phyloP scores from a whole-genome alignment of 2,797 vertebrate genomes.

The Acridotheres tristis region DNA sequence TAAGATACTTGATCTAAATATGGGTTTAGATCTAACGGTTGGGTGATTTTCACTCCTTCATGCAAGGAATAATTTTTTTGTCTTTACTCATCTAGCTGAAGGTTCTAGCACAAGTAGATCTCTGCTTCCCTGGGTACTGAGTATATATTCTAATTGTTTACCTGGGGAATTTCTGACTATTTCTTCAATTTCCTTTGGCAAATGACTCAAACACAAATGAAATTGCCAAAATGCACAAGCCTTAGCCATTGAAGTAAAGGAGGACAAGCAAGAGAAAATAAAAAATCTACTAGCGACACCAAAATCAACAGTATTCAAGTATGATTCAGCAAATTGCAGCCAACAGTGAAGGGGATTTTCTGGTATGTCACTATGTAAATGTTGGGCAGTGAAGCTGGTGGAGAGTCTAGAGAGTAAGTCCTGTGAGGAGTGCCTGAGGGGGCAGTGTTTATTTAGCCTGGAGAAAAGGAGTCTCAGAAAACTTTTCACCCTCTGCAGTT shows the following conservation, averaged over 20 bases:
- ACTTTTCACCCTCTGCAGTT: not conserved
- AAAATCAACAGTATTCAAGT: not conserved
- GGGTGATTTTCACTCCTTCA: not conserved
- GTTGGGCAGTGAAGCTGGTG: not conserved
- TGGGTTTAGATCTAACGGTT: fast-evolving
- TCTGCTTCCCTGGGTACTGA: not conserved
- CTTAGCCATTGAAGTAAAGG: not conserved
- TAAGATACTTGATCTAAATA: not conserved
- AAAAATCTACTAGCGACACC: not conserved
- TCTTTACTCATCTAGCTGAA: not conserved
- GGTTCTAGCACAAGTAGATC: not conserved
- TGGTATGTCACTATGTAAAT: not conserved
- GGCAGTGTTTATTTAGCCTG: not conserved
- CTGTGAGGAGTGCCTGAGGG: fast-evolving
- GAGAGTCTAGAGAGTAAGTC: not conserved
- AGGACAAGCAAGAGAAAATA: not conserved
- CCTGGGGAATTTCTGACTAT: not conserved
- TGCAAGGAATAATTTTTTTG: not conserved
- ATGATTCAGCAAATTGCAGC: not conserved
- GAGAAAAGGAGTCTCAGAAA: not conserved
- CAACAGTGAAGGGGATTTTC: not conserved
- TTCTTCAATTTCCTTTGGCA: not conserved
- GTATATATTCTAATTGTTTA: not conserved
- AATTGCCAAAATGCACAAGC: not conserved
- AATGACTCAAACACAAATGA: not conserved